Percentiles rank a stretch among this genome's conserved stretches.
Evolutionary conservation across 2,797 vertebrate genomes (phyloP).

Genomic region (Streptopelia turtur): DNA sequence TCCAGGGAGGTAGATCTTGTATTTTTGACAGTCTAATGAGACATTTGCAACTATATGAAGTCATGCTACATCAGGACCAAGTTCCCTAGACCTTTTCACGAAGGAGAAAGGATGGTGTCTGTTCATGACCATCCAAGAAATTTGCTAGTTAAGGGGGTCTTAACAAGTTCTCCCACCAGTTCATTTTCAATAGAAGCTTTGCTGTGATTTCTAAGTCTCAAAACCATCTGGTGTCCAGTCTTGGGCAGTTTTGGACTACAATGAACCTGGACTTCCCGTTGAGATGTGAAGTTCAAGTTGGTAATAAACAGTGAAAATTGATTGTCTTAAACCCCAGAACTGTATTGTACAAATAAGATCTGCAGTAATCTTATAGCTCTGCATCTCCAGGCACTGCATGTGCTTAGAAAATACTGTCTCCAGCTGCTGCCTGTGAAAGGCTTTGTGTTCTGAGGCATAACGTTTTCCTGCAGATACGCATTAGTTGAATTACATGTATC

Average conservation of each 20-base stretch:
- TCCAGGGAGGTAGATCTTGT: not conserved
- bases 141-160: not conserved
- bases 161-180: not conserved
- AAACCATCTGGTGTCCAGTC: not conserved
- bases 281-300: not conserved
- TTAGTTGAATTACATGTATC: not conserved
- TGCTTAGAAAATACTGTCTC: not conserved
- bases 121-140: not conserved
- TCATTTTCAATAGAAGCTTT: not conserved
- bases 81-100: not conserved
- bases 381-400: not conserved
- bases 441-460: not conserved
- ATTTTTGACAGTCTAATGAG: not conserved
- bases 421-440: constrained; percentile 25
- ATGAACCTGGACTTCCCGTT: not conserved
- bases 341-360: not conserved
- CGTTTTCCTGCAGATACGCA: not conserved
- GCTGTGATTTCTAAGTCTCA: not conserved
- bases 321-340: not conserved
- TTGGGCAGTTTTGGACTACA: not conserved
- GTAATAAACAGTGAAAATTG: not conserved
- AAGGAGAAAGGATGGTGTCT: not conserved
- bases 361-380: not conserved
- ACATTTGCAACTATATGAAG: not conserved
- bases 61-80: fast-evolving